phyloP scores from a whole-genome alignment of 2,797 vertebrate species.

The Dryobates pubescens region DNA sequence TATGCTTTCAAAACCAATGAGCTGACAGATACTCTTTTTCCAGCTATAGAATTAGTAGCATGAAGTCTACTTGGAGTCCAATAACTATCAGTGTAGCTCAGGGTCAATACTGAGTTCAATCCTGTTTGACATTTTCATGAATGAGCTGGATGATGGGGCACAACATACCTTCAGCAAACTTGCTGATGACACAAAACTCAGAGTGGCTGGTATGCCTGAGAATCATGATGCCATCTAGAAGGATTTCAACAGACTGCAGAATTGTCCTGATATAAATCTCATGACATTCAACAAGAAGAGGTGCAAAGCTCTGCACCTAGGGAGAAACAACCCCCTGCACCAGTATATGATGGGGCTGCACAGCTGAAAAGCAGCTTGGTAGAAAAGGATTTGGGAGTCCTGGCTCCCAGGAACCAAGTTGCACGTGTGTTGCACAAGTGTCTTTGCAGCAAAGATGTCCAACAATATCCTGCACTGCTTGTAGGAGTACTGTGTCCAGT shows the following conservation, averaged over 20 bases:
- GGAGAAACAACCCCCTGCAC: neutral
- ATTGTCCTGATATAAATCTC: neutral
- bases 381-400: neutral
- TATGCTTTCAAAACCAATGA: neutral
- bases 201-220: neutral
- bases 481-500: no score
- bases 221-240: neutral
- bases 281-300: neutral
- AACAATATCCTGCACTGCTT: no score
- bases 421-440: neutral
- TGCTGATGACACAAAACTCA: neutral
- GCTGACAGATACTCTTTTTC: neutral
- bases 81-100: neutral
- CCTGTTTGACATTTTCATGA: neutral
- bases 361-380: neutral
- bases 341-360: rapidly evolving
- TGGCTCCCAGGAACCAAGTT: rapidly evolving
- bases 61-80: neutral
- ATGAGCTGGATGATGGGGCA: neutral
- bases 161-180: neutral
- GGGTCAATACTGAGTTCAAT: neutral
- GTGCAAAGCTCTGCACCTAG: neutral
- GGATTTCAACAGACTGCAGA: neutral
- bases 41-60: neutral
- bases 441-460: rapidly evolving